Evolutionary conservation across 2,797 vertebrate species (phyloP).

Genomic region (Brachyalestes nurse): DNA sequence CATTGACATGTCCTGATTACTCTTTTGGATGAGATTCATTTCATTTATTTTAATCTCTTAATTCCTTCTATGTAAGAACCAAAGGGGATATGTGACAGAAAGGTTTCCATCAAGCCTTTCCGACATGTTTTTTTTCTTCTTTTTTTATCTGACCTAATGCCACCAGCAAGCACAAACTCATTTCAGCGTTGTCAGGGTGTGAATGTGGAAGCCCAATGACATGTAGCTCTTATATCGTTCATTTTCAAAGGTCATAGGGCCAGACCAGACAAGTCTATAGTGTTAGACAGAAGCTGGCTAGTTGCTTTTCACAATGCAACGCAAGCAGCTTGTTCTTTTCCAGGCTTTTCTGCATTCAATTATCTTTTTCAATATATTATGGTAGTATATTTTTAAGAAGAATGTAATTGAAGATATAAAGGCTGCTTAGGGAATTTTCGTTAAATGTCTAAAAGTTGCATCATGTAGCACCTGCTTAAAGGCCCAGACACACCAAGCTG

Average conservation of each 20-base stretch:
- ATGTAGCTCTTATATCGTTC: constrained; percentile 40
- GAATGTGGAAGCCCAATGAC: constrained; percentile 50
- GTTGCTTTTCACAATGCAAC: constrained; percentile 39
- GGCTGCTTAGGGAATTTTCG: not conserved
- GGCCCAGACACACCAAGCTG: no score
- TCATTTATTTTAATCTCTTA: constrained; percentile 10
- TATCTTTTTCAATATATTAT: not conserved
- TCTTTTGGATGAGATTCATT: not conserved
- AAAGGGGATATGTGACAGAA: constrained; percentile 56
- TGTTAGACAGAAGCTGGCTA: constrained; percentile 39
- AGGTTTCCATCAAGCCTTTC: constrained; percentile 49
- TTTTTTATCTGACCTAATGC: constrained; percentile 58
- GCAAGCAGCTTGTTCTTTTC: constrained; percentile 36
- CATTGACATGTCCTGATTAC: not conserved
- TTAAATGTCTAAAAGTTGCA: not conserved
- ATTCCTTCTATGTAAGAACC: constrained; percentile 37
- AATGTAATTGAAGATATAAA: not conserved
- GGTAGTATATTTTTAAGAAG: not conserved
- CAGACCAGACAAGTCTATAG: constrained; percentile 27
- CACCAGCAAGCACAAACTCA: constrained; percentile 50
- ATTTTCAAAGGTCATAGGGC: constrained; percentile 52
- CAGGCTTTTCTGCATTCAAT: constrained; percentile 17
- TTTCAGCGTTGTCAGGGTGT: constrained; percentile 57
- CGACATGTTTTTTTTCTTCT: not conserved
- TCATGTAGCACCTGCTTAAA: not conserved